Percentiles rank a stretch among this genome's conserved stretches.
Conservation (phyloP, 1,140 invertebrate species). For the Lysiphlebus fabarum region DNA sequence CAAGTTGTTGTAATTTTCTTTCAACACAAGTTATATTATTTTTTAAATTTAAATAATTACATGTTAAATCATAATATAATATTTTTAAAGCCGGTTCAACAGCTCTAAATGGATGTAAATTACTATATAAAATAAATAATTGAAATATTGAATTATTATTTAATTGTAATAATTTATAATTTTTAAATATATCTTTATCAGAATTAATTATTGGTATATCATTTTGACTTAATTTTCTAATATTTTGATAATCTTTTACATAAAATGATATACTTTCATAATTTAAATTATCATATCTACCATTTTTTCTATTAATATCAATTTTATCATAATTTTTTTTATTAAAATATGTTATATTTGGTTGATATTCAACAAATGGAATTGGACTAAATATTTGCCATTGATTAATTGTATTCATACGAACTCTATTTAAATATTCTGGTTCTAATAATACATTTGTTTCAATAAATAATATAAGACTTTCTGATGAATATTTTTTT, state of each 20-base stretch:
- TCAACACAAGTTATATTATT: constrained; percentile 39
- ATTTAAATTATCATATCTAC: constrained; percentile 74
- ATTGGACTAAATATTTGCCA: constrained; percentile 80
- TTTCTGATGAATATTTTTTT: constrained; percentile 68
- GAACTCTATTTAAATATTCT: constrained; percentile 81
- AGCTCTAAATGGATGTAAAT: constrained; percentile 67
- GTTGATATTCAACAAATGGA: constrained; percentile 76
- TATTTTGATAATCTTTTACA: constrained; percentile 66
- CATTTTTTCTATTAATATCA: constrained; percentile 73
- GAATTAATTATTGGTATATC: constrained; percentile 61
- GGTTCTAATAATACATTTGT: constrained; percentile 66
- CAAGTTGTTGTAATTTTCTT: constrained; percentile 43
- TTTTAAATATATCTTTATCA: constrained; percentile 62
- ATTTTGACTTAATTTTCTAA: constrained; percentile 23
- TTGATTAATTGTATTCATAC: constrained; percentile 80
- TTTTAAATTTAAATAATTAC: constrained; percentile 26
- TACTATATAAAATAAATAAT: constrained; percentile 62
- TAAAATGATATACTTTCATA: constrained; percentile 79
- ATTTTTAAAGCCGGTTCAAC: constrained; percentile 69
- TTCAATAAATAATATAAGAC: constrained; percentile 65
- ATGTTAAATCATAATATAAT: constrained; percentile 55
- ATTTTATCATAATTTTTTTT: constrained; percentile 60
- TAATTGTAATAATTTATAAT: constrained; percentile 44
- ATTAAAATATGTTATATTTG: constrained; percentile 60
- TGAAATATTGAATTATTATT: constrained; percentile 58